phyloP scores from a whole-genome alignment of 2,797 vertebrate genomes.

The Siniperca scherzeri region DNA sequence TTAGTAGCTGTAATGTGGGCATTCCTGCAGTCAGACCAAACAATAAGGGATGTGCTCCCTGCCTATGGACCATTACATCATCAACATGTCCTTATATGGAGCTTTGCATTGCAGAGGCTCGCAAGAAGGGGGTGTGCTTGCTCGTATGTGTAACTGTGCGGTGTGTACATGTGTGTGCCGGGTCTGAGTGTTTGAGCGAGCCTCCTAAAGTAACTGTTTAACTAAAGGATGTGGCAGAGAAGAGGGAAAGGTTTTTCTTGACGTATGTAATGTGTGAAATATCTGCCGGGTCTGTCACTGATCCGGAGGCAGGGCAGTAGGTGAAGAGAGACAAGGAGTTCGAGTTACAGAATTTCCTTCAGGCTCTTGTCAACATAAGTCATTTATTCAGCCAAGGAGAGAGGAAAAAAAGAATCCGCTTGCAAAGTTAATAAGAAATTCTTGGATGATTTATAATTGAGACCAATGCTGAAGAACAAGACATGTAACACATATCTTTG shows the following conservation, averaged over 20 bases:
- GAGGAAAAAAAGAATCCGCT: conserved; percentile 35
- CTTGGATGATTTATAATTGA: conserved; percentile 53
- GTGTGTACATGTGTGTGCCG: conserved; percentile 20
- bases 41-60: conserved; percentile 94
- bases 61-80: conserved; percentile 97
- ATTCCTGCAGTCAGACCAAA: conserved; percentile 92
- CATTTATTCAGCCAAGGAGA: conserved; percentile 49
- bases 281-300: conserved; percentile 68
- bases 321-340: conserved; percentile 75
- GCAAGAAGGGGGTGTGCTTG: conserved; percentile 80
- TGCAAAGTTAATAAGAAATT: conserved; percentile 49
- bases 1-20: conserved; percentile 87
- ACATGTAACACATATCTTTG: conserved; percentile 27
- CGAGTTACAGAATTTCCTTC: conserved; percentile 76
- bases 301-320: conserved; percentile 71
- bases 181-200: conserved; percentile 55
- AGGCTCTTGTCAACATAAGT: conserved; percentile 73
- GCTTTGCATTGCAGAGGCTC: conserved; percentile 86
- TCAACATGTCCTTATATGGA: conserved; percentile 94
- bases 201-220: conserved; percentile 51
- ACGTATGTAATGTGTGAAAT: conserved; percentile 79
- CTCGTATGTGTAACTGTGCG: conserved; percentile 45
- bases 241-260: conserved; percentile 55
- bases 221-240: conserved; percentile 47
- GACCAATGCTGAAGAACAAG: conserved; percentile 29